phyloP scores from a whole-genome alignment of 2,113 vertebrate species.

The Atrichornis clamosus region DNA sequence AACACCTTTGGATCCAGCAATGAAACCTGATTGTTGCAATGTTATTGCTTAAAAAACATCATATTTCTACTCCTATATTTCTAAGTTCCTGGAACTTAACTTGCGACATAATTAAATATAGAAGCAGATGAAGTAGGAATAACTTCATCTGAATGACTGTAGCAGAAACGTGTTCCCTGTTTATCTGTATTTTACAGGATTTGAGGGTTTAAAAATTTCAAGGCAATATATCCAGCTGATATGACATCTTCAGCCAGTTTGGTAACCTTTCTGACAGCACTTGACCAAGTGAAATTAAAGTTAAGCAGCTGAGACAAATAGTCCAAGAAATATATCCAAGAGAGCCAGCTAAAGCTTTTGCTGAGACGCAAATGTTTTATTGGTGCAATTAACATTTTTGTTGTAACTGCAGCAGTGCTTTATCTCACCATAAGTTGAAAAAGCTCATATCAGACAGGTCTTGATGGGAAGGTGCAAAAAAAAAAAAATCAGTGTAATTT shows the following conservation, averaged over 20 bases:
- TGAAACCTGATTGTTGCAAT: background rate
- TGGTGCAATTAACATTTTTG: background rate
- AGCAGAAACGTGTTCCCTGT: background rate
- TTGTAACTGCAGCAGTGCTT: background rate
- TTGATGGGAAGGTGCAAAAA: background rate
- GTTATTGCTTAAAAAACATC: slow-evolving; percentile 1
- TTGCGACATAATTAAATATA: slow-evolving; percentile 29
- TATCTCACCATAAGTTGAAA: background rate
- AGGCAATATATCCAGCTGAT: background rate
- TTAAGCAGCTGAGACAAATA: background rate
- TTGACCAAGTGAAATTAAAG: background rate
- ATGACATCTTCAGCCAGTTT: background rate
- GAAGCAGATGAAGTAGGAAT: slow-evolving; percentile 7
- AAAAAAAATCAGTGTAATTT: background rate
- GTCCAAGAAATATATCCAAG: background rate
- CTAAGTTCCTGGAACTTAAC: background rate
- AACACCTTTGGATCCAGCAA: background rate
- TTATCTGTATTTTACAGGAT: background rate
- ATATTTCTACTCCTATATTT: background rate
- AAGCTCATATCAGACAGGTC: background rate
- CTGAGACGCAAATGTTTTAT: background rate
- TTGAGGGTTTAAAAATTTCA: background rate
- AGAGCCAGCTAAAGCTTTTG: background rate
- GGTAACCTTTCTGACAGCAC: background rate
- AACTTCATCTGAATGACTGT: background rate